Percentiles rank a stretch among this genome's conserved stretches.
phyloP scores from a whole-genome alignment of 1,140 invertebrate species.

The Danaus plexippus region DNA sequence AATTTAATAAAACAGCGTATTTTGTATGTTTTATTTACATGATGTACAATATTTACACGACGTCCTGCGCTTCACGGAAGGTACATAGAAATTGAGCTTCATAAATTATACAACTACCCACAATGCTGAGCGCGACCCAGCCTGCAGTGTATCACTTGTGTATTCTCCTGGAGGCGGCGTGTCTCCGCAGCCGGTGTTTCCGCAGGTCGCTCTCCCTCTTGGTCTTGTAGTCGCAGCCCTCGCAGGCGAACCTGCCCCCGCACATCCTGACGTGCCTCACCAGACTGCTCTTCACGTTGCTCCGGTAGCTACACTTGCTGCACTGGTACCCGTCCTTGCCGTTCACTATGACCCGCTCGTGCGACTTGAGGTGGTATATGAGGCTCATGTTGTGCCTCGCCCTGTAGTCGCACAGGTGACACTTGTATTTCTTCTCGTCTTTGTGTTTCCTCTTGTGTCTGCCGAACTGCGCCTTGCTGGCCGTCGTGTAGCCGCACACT shows the following conservation, averaged over 20 bases:
- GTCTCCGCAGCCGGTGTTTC: conserved; percentile 27
- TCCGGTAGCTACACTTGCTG: conserved; percentile 32
- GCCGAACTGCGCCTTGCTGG: conserved; percentile 34
- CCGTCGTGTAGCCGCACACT: conserved; percentile 37
- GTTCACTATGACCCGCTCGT: conserved; percentile 18
- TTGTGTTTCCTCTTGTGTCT: conserved; percentile 41
- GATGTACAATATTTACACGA: no score
- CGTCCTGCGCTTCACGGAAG: no score
- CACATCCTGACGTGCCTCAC: conserved; percentile 29
- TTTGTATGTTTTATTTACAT: no score
- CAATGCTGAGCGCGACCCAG: no score
- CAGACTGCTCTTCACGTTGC: conserved; percentile 14
- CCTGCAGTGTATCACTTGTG: no score
- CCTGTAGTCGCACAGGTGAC: conserved; percentile 43
- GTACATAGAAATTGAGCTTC: no score
- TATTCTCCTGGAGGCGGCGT: conserved; percentile 8
- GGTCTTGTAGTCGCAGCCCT: conserved; percentile 28
- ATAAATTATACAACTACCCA: no score
- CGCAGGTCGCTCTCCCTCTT: conserved; percentile 30
- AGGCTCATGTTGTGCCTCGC: conserved; percentile 49
- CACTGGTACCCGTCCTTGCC: conserved; percentile 27
- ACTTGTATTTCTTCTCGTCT: conserved; percentile 33
- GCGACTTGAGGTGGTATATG: conserved; percentile 45
- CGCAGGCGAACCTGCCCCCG: conserved; percentile 20
- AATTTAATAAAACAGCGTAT: no score